Evolutionary conservation across 2,113 vertebrate genomes (phyloP).

Genomic region (Coptodon rendalli): DNA sequence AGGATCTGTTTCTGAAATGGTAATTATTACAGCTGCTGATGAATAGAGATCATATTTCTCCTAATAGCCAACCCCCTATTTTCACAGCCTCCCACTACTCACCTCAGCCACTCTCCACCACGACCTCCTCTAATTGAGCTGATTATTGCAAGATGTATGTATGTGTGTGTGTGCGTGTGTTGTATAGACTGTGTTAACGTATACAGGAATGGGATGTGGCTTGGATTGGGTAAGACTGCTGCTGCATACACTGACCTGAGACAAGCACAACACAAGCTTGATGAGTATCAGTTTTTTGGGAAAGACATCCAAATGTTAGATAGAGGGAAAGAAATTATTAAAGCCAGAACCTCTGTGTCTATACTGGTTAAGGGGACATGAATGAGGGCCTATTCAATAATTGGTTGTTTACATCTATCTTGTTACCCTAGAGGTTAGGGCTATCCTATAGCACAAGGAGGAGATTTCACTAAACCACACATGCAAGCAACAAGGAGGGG

Average conservation of each 20-base stretch:
- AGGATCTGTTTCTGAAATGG: conserved; percentile 59
- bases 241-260: conserved; percentile 30
- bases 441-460: conserved; percentile 26
- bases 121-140: conserved; percentile 87
- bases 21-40: conserved; percentile 77
- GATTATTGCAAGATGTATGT: conserved; percentile 91
- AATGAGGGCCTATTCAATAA: conserved; percentile 62
- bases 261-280: conserved; percentile 49
- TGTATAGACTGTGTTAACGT: conserved; percentile 41
- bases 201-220: conserved; percentile 18
- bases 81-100: conserved; percentile 87
- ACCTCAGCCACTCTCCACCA: conserved; percentile 79
- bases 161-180: conserved; percentile 31
- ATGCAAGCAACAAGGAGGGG: conserved; percentile 11
- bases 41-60: conserved; percentile 87
- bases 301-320: conserved; percentile 31
- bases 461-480: conserved; percentile 40
- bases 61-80: conserved; percentile 84
- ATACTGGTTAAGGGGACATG: conserved; percentile 39
- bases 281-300: conserved; percentile 66
- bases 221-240: conserved; percentile 25
- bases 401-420: conserved; percentile 68
- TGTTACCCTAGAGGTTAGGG: conserved; percentile 54
- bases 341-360: conserved; percentile 48
- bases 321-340: conserved; percentile 35